Evolutionary conservation across 2,888 invertebrate genomes (phyloP).

Genomic region (Micropterix aruncella): DNA sequence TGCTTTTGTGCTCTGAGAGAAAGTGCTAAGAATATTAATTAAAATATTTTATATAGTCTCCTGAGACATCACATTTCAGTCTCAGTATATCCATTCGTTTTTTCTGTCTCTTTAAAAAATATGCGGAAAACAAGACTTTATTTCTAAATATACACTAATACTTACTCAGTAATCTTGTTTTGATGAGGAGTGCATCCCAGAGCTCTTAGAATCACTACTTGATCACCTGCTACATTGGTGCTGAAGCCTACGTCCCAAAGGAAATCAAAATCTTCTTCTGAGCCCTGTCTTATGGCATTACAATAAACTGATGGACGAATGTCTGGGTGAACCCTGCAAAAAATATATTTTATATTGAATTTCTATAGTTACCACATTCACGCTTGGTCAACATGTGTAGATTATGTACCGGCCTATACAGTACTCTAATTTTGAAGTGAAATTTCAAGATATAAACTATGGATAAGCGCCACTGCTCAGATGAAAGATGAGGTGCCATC

Average conservation of each 20-base stretch:
- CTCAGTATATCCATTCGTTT: too few relatives aligned
- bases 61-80: too few relatives aligned
- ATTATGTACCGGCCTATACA: too few relatives aligned
- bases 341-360: constrained; percentile 8
- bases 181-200: constrained; percentile 51
- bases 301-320: constrained; percentile 62
- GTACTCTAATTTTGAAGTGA: too few relatives aligned
- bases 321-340: constrained; percentile 24
- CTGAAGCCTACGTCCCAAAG: constrained; percentile 45
- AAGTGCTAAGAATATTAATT: too few relatives aligned
- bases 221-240: constrained; percentile 52
- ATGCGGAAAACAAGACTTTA: not conserved
- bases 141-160: constrained; percentile 6
- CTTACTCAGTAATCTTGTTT: constrained; percentile 33
- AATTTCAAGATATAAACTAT: too few relatives aligned
- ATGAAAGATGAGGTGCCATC: too few relatives aligned
- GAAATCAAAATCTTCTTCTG: constrained; percentile 44
- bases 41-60: too few relatives aligned
- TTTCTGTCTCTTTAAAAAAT: not conserved
- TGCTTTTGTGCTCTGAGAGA: too few relatives aligned
- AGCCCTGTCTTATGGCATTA: constrained; percentile 51
- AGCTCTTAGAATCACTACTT: constrained; percentile 45
- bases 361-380: constrained; percentile 17
- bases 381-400: too few relatives aligned
- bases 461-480: too few relatives aligned